Conservation (phyloP, 2,797 vertebrate genomes). For the Staurois parvus region DNA sequence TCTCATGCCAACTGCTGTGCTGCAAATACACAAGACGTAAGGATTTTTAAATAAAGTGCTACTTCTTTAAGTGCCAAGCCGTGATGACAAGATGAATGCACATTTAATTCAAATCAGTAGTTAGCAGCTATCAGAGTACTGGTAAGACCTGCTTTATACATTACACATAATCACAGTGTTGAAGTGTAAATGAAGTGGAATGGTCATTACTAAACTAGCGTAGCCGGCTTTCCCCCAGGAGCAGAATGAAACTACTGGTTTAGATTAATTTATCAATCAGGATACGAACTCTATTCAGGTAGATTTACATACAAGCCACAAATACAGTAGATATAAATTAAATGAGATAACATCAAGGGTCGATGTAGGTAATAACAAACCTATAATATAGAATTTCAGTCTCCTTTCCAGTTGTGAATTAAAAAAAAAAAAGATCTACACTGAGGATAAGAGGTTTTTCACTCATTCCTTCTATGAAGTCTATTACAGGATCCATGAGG, state of each 20-base stretch:
- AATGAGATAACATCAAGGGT: slow-evolving; percentile 42
- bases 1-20: neutral
- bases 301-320: slow-evolving; percentile 43
- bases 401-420: slow-evolving; percentile 5
- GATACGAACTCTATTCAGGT: slow-evolving; percentile 8
- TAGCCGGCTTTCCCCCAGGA: slow-evolving; percentile 1
- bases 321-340: slow-evolving; percentile 12
- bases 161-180: slow-evolving; percentile 37
- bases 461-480: slow-evolving; percentile 40
- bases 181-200: slow-evolving; percentile 30
- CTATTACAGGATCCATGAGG: slow-evolving; percentile 52
- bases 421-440: slow-evolving; percentile 9
- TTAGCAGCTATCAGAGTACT: slow-evolving; percentile 32
- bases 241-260: slow-evolving; percentile 13
- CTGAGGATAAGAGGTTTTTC: neutral
- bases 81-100: slow-evolving; percentile 10
- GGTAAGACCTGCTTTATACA: slow-evolving; percentile 1
- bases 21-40: neutral
- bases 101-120: slow-evolving; percentile 13
- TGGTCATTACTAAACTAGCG: slow-evolving; percentile 24
- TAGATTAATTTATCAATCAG: slow-evolving; percentile 15
- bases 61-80: slow-evolving; percentile 33
- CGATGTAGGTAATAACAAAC: slow-evolving; percentile 43
- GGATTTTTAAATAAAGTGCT: slow-evolving; percentile 3
- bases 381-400: slow-evolving; percentile 42